These are phyloP conservation scores for Brachirus orientalis DNA, from an alignment of 2,113 vertebrate species.

Conservation along the genomic window DNA sequence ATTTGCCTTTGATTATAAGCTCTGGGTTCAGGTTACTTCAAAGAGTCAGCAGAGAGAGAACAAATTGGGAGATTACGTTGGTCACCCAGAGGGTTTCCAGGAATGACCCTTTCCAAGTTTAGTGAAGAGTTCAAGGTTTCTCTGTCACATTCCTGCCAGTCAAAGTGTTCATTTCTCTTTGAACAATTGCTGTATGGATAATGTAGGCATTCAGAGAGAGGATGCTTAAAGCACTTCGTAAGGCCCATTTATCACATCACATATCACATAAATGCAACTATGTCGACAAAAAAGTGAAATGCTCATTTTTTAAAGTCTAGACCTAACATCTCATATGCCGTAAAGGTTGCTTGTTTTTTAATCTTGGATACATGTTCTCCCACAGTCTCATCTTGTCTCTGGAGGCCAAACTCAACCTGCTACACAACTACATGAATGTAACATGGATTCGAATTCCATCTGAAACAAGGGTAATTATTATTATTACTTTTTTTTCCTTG, in stretches of 20 bases:
- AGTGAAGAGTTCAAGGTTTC: slow-evolving; percentile 55
- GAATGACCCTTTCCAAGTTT: slow-evolving; percentile 48
- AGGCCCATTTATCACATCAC: background rate
- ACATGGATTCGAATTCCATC: slow-evolving; percentile 99
- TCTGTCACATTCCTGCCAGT: slow-evolving; percentile 65
- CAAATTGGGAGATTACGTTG: slow-evolving; percentile 58
- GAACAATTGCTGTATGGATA: slow-evolving; percentile 36
- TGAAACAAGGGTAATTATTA: slow-evolving; percentile 91
- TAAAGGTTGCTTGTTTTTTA: slow-evolving; percentile 8
- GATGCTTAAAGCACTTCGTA: background rate
- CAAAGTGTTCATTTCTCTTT: slow-evolving; percentile 38
- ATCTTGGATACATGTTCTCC: slow-evolving; percentile 36
- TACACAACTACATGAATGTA: slow-evolving; percentile 99
- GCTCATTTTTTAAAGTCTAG: background rate
- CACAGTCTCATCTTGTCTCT: slow-evolving; percentile 95
- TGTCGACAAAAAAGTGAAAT: background rate
- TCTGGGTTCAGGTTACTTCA: slow-evolving; percentile 48
- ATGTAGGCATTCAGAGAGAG: slow-evolving; percentile 14
- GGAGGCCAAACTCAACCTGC: slow-evolving; percentile 97
- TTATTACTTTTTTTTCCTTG: slow-evolving; percentile 23
- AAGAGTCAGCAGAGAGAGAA: slow-evolving; percentile 45
- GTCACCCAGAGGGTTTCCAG: slow-evolving; percentile 47
- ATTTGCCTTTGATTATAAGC: slow-evolving; percentile 50
- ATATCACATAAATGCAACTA: slow-evolving; percentile 3
- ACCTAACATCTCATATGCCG: background rate